Evolutionary conservation across 2,888 invertebrate genomes (phyloP), one percentile per base, ranked within the genome.

Genomic region (Steinernema carpocapsae): DNA sequence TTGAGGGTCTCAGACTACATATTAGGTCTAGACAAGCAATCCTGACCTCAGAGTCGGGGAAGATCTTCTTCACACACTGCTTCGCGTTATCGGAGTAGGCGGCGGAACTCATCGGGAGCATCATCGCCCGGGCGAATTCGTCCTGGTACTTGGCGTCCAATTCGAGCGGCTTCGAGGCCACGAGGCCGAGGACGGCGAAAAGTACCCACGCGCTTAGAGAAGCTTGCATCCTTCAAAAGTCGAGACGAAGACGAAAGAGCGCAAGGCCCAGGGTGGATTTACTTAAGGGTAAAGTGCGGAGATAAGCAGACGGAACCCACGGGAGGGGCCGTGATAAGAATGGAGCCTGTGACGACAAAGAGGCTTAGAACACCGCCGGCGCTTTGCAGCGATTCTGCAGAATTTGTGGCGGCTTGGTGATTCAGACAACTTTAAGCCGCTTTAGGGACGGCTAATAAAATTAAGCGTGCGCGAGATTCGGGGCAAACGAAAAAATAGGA

Each of bases 91-190:
- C 70, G 26, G 48, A 45, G 72, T 76, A 76, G 29, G 76, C 76
- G 26, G 75, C 74, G 29, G 74, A 75, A 10, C 71, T 48, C 71
- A 76, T 24, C 10, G 72, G 72, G 10, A 29, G 74, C 74, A 74
- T 43, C 70, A 51, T 71, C 7, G 71, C 71, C 22, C 70, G 64
- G 42, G 64, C 64, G 37, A 64, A 64, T 29, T 17, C 64, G 64
- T 64, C 64, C 32, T 64, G 64, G 37, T 32, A 64, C 29, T 6
- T 17, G 14, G 64, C 64, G n/a, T 64, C 64, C 6, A 64, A 32
- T n/a, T 64, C 64, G 17, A 64, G 32, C 2, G 64, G 64, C 64
- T 64, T 64, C 32, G 64, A 14, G 37, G 37, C 32, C 17, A 19
- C 64, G 64, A 29, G 17, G 24, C 64, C 64, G 3, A 29, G 24